A percentile compares a stretch with the other conserved stretches of the same genome.
Evolutionary conservation across 1,140 invertebrate genomes (phyloP).

Genomic region (Drosophila carrolli): DNA sequence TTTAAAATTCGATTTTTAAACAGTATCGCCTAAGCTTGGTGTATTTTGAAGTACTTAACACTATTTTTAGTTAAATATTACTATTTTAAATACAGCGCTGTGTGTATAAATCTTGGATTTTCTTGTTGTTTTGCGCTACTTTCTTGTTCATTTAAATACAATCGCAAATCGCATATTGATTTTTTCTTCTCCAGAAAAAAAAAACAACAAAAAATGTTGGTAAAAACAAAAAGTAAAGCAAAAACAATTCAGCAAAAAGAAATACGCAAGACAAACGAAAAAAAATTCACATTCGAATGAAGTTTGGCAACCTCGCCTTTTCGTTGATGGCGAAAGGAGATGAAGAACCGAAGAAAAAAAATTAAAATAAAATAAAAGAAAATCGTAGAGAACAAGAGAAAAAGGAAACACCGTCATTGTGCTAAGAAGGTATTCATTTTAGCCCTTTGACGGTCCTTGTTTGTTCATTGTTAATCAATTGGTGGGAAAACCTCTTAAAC

Average conservation of each 20-base stretch:
- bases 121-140: slow-evolving; percentile 6
- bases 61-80: not conserved
- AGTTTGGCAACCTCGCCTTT: slow-evolving; percentile 59
- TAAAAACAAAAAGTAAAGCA: slow-evolving; percentile 21
- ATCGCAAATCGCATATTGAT: slow-evolving; percentile 68
- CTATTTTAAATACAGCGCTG: not conserved
- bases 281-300: slow-evolving; percentile 33
- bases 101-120: not conserved
- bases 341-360: slow-evolving; percentile 2
- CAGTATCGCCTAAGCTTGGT: too few species aligned
- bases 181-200: slow-evolving; percentile 48
- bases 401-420: slow-evolving; percentile 1
- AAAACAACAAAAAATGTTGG: slow-evolving; percentile 15
- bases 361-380: slow-evolving; percentile 7
- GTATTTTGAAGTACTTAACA: too few species aligned
- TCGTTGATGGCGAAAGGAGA: slow-evolving; percentile 4
- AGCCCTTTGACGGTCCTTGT: not conserved
- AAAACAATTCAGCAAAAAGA: slow-evolving; percentile 10
- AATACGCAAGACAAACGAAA: slow-evolving; percentile 19
- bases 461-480: not conserved
- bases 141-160: slow-evolving; percentile 64
- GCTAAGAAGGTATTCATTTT: not conserved
- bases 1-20: too few species aligned
- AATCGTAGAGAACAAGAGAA: not conserved
- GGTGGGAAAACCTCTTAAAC: too few species aligned